Conservation (phyloP, 2,888 invertebrate genomes). For the Philereme vetulata region DNA sequence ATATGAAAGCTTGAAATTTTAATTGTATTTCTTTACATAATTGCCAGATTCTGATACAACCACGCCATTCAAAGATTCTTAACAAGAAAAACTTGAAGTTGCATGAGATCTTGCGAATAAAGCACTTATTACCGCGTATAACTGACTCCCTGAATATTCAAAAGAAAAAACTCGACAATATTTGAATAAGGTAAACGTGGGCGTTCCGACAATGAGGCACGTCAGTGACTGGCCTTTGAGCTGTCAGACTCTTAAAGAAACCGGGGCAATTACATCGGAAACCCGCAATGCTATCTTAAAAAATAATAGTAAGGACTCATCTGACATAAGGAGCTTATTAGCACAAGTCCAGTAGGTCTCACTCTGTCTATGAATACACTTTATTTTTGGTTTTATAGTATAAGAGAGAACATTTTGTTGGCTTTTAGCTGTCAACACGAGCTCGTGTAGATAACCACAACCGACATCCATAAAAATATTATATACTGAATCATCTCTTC, state of each 20-base stretch:
- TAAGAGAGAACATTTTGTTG: background rate
- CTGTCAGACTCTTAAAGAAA: constrained; percentile 80
- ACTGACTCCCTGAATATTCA: constrained; percentile 61
- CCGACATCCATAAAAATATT: too few relatives aligned
- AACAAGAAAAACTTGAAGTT: constrained; percentile 8
- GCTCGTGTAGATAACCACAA: too few relatives aligned
- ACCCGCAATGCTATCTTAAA: constrained; percentile 79
- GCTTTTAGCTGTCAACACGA: background rate
- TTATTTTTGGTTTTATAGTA: constrained; percentile 1
- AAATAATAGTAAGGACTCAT: constrained; percentile 73
- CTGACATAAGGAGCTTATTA: constrained; percentile 78
- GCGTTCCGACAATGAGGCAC: constrained; percentile 79
- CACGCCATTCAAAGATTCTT: constrained; percentile 12
- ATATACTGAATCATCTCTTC: too few relatives aligned
- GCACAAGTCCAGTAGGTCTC: constrained; percentile 59
- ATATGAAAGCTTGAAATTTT: too few relatives aligned
- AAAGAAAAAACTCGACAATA: constrained; percentile 69
- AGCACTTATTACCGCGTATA: constrained; percentile 49
- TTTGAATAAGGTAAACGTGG: constrained; percentile 81
- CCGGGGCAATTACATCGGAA: constrained; percentile 83
- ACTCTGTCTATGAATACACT: constrained; percentile 47
- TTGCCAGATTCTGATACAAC: constrained; percentile 7
- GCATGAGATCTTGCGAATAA: constrained; percentile 41
- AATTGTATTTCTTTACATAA: background rate
- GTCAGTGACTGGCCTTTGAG: constrained; percentile 80